phyloP scores from a whole-genome alignment of 2,797 vertebrate genomes.

The Lerista edwardsae region DNA sequence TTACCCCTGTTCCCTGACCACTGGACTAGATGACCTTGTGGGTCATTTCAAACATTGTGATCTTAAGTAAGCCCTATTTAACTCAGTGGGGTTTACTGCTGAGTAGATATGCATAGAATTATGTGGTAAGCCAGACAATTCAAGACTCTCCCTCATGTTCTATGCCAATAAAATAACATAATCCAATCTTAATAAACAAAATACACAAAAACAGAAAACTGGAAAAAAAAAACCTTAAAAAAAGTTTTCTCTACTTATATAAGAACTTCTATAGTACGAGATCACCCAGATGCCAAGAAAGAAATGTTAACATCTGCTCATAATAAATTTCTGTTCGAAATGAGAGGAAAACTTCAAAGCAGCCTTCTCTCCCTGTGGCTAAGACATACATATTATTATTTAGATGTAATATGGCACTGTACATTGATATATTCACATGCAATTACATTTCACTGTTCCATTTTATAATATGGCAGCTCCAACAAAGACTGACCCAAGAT shows the following conservation, averaged over 20 bases:
- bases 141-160: background rate
- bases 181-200: background rate
- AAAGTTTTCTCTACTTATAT: background rate
- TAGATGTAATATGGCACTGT: background rate
- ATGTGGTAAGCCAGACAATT: background rate
- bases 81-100: too few species aligned
- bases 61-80: too few species aligned
- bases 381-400: background rate
- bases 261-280: background rate
- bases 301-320: background rate
- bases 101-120: too few species aligned
- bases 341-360: conserved; percentile 24
- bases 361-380: background rate
- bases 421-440: background rate
- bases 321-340: conserved; percentile 8
- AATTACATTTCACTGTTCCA: conserved; percentile 3
- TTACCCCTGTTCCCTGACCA: too few species aligned
- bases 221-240: background rate
- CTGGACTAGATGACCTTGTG: too few species aligned
- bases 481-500: background rate
- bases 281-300: conserved; percentile 11
- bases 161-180: background rate
- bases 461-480: background rate
- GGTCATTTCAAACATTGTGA: too few species aligned
- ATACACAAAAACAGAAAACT: too few species aligned